Evolutionary conservation across 2,113 vertebrate species (phyloP), one percentile per base, ranked within the genome.

Genomic region (Orthonyx spaldingii): DNA sequence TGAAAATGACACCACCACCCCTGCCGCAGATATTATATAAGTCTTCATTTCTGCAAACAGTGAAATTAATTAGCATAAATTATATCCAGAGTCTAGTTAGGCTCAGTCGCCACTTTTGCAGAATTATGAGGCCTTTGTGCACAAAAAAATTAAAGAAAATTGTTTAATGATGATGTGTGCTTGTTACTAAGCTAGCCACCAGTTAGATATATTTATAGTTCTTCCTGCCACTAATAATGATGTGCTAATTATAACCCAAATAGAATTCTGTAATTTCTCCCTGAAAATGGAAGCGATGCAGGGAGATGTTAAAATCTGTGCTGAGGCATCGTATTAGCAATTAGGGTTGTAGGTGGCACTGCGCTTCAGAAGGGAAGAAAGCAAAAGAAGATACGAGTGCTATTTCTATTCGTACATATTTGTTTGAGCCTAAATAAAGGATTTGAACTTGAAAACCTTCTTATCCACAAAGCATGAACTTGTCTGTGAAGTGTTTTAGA

Each of bases 191-290:
- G 89, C 94, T 96, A 92, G 90, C 94, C 70, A 32, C 91, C 63
- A 53, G 81, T 97, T 94, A 91, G 65, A 95, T 90, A 55, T 94
- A 97, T 97, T 94, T 97, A 89, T 96, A 93, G 89, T 50, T 76
- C 77, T 89, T 94, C 70, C 84, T 95, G 90, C 70, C 80, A 84
- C 95, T 95, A 95, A 87, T 97, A 97, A 97, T 97, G 96, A 96
- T 91, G 96, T 94, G 84, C 96, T 96, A 97, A 97, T 98, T 97
- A 89, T 87, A 97, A 87, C 89, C 92, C 93, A 90, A 91, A 96
- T 87, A 95, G 87, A 94, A 89, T 87, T 89, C 80, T 88, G 83
- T 90, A 87, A 90, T 57, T 97, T 96, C 86, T 95, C 47, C 28
- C 78, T 79, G 69, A 88, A 96, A 97, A 88, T 84, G 65, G 93